Conservation (phyloP, 2,888 invertebrate species). For the Elmis aenea region DNA sequence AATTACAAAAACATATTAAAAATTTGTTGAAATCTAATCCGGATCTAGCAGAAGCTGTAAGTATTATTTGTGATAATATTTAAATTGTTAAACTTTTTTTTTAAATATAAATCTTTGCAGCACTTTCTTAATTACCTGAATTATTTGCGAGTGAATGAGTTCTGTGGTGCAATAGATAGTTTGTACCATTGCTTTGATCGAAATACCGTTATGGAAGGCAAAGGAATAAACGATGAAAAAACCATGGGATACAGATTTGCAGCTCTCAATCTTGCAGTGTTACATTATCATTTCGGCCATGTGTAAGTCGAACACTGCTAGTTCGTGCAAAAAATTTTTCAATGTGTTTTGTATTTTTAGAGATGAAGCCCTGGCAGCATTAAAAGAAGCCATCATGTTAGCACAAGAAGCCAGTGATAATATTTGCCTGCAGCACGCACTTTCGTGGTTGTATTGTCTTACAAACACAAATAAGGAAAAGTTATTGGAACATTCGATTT, state of each 20-base stretch:
- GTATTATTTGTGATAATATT: too few relatives aligned
- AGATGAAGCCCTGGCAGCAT: constrained; percentile 69
- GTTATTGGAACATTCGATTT: constrained; percentile 62
- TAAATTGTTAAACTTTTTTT: constrained; percentile 7
- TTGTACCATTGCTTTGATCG: constrained; percentile 79
- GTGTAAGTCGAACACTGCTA: constrained; percentile 51
- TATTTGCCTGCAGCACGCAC: constrained; percentile 77
- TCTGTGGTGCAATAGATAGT: constrained; percentile 75
- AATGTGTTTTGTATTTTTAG: constrained; percentile 43
- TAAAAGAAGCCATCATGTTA: constrained; percentile 82
- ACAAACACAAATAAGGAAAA: constrained; percentile 53
- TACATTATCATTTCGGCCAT: constrained; percentile 82
- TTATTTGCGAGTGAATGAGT: constrained; percentile 80
- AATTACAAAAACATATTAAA: constrained; percentile 69
- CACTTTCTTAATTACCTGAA: constrained; percentile 90
- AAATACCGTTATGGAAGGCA: constrained; percentile 48
- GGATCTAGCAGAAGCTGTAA: constrained; percentile 76
- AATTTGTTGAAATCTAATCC: constrained; percentile 72
- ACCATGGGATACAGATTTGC: constrained; percentile 77
- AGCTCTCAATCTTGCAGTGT: constrained; percentile 82
- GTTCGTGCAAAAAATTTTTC: not conserved
- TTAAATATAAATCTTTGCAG: constrained; percentile 53
- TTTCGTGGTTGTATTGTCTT: constrained; percentile 73
- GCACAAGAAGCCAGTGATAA: constrained; percentile 86
- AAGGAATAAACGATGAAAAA: constrained; percentile 50